Conservation (phyloP, 2,888 invertebrate species). For the Lissonota sp. region DNA sequence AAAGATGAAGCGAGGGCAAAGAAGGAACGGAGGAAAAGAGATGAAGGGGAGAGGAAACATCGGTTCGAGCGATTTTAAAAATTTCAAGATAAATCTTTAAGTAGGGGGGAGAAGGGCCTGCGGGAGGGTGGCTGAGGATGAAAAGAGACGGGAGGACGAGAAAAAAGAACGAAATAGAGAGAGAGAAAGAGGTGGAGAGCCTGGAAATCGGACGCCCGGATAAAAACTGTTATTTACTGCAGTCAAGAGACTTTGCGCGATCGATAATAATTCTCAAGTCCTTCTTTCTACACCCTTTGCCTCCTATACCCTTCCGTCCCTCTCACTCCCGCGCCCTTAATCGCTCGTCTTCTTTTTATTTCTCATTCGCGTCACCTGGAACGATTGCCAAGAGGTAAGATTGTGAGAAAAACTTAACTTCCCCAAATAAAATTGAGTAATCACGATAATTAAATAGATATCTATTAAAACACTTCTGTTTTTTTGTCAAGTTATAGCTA, state of each 20-base stretch:
- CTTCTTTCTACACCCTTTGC: conserved; percentile 16
- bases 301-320: not conserved
- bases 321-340: not conserved
- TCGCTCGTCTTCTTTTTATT: no score
- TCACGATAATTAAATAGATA: no score
- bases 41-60: conserved; percentile 14
- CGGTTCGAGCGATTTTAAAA: conserved; percentile 67
- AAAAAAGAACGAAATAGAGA: conserved; percentile 30
- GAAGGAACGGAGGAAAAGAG: conserved; percentile 27
- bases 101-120: conserved; percentile 43
- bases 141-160: conserved; percentile 13
- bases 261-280: conserved; percentile 71
- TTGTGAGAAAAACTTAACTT: no score
- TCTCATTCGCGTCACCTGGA: no score
- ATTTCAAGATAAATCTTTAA: conserved; percentile 72
- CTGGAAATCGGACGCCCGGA: conserved; percentile 67
- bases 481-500: no score
- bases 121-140: conserved; percentile 11
- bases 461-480: no score
- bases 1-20: conserved; percentile 12
- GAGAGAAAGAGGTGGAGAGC: conserved; percentile 3
- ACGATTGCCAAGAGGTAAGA: no score
- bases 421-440: no score
- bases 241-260: conserved; percentile 63
- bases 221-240: conserved; percentile 70